Conservation (phyloP, 2,113 vertebrate species). For the Callaeas wilsoni region DNA sequence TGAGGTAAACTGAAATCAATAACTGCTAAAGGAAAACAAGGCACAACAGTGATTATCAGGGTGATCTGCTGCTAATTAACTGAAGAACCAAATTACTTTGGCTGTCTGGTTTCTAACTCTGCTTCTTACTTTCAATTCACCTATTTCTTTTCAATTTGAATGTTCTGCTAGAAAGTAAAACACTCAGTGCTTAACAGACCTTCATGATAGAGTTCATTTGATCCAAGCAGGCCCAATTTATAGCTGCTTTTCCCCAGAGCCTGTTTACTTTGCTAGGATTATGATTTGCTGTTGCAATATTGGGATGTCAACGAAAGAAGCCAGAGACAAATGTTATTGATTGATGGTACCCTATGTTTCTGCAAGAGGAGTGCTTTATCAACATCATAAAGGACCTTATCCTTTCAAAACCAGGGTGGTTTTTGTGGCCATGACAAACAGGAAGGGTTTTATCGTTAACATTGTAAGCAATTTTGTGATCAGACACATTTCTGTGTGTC, state of each 20-base stretch:
- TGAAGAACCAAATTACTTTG: neutral
- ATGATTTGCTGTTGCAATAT: conserved; percentile 73
- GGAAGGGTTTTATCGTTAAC: conserved; percentile 15
- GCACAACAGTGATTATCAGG: neutral
- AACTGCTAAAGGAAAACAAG: neutral
- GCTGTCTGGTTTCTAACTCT: neutral
- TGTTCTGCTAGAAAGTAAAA: conserved; percentile 36
- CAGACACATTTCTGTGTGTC: neutral
- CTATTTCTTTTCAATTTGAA: conserved; percentile 26
- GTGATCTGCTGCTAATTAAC: conserved; percentile 34
- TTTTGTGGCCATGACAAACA: conserved; percentile 29
- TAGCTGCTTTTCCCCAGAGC: conserved; percentile 58
- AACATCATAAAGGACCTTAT: conserved; percentile 58
- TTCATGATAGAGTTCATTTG: conserved; percentile 66
- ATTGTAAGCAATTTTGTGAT: neutral
- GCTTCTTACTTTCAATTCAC: neutral
- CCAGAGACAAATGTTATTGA: conserved; percentile 60
- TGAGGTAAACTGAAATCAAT: neutral
- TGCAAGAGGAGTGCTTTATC: conserved; percentile 63
- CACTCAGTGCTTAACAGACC: conserved; percentile 48
- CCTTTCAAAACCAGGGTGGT: neutral
- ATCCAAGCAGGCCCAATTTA: conserved; percentile 61
- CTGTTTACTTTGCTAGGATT: conserved; percentile 68
- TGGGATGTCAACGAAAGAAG: conserved; percentile 64
- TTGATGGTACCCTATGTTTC: conserved; percentile 60